phyloP scores from a whole-genome alignment of 2,888 invertebrate species.

The Troides helena region DNA sequence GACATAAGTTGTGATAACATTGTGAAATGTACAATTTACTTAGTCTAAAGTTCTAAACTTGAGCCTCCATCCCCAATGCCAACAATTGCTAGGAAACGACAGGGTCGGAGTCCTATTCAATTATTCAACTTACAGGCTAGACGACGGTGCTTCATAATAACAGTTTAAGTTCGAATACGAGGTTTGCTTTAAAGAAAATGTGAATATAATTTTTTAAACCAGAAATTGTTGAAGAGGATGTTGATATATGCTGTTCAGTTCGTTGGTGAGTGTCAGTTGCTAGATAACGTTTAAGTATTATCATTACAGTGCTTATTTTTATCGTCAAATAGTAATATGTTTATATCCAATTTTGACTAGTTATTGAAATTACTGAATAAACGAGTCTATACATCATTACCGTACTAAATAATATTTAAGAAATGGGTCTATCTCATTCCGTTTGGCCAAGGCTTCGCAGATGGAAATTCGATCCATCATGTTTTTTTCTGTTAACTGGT shows the following conservation, averaged over 20 bases:
- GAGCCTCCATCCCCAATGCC: constrained; percentile 1
- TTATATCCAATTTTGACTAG: no score
- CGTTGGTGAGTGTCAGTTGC: not conserved
- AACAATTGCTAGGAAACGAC: constrained; percentile 14
- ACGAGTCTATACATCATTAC: no score
- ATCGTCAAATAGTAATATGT: no score
- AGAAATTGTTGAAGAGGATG: not conserved
- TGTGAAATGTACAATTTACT: not conserved
- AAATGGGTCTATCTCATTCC: no score
- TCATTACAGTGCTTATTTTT: no score
- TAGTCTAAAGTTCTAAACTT: not conserved
- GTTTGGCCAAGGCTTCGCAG: no score
- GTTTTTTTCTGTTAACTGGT: no score
- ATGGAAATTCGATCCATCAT: no score
- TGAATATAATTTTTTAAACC: not conserved
- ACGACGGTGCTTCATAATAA: constrained; percentile 6
- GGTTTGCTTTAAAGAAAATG: not conserved
- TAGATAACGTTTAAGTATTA: not conserved
- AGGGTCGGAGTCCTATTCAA: constrained; percentile 15
- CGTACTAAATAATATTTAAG: no score
- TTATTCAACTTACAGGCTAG: constrained; percentile 25
- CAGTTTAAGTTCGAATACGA: not conserved
- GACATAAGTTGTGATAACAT: not conserved
- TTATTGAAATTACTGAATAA: no score
- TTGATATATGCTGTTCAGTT: not conserved